These are phyloP conservation scores for Drosophila equinoxialis DNA, from an alignment of 1,140 invertebrate genomes.

Conservation along the genomic window DNA sequence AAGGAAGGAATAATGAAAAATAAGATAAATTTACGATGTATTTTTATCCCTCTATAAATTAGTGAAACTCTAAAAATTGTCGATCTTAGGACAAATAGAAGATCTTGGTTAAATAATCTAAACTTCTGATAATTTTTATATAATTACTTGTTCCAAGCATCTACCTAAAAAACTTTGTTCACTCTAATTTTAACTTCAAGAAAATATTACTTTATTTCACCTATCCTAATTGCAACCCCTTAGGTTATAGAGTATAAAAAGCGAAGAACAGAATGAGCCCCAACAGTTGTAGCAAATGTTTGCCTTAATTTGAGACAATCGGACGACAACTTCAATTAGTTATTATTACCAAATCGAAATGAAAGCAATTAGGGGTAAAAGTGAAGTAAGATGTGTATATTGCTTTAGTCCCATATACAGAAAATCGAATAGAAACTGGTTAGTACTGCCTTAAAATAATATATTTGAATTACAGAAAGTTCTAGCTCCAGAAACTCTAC, in stretches of 20 bases:
- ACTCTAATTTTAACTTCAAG: too few relatives aligned
- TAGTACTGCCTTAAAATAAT: constrained; percentile 32
- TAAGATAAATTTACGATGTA: too few relatives aligned
- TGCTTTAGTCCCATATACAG: constrained; percentile 1
- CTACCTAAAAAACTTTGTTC: too few relatives aligned
- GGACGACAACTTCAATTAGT: constrained; percentile 61
- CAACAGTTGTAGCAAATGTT: constrained; percentile 37
- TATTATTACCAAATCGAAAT: constrained; percentile 44
- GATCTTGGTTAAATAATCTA: too few relatives aligned
- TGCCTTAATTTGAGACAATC: constrained; percentile 64
- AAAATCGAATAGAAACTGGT: constrained; percentile 44
- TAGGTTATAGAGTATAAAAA: constrained; percentile 25
- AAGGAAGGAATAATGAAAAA: too few relatives aligned
- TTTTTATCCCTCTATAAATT: too few relatives aligned
- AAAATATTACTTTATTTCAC: too few relatives aligned
- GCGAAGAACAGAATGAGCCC: constrained; percentile 29
- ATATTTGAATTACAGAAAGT: neutral
- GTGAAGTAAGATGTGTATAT: neutral
- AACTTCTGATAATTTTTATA: too few relatives aligned
- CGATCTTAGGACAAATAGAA: too few relatives aligned
- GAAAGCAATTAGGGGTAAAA: constrained; percentile 23
- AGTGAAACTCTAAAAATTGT: too few relatives aligned
- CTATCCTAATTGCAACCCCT: neutral
- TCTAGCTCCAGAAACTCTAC: neutral
- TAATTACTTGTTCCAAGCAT: too few relatives aligned